These are phyloP conservation scores for Xiphophorus couchianus DNA, from an alignment of 2,113 vertebrate genomes.

Conservation along the genomic window DNA sequence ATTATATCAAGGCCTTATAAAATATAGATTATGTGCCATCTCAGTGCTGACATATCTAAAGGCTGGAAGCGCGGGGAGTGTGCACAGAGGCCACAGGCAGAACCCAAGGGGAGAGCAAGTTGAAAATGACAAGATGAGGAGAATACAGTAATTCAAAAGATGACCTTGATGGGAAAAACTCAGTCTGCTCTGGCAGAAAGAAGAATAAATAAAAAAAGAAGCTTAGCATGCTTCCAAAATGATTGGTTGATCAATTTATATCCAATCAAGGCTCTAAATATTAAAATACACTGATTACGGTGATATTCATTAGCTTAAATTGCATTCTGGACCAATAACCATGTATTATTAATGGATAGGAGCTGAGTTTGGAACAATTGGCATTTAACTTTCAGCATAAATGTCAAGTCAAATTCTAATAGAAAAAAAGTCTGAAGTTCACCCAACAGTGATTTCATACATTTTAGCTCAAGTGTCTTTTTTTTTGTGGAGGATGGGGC, in stretches of 20 bases:
- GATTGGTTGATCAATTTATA: conserved; percentile 49
- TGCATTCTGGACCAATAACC: conserved; percentile 55
- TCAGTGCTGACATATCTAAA: conserved; percentile 67
- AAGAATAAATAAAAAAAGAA: conserved; percentile 6
- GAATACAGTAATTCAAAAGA: conserved; percentile 35
- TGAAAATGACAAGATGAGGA: conserved; percentile 53
- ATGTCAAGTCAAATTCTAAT: conserved; percentile 64
- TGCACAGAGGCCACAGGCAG: conserved; percentile 32
- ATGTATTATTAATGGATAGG: conserved; percentile 64
- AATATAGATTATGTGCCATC: conserved; percentile 81
- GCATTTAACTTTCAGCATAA: conserved; percentile 67
- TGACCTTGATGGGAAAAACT: conserved; percentile 59
- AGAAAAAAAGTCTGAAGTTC: conserved; percentile 54
- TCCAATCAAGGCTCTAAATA: conserved; percentile 60
- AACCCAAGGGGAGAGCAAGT: conserved; percentile 50
- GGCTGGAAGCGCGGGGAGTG: conserved; percentile 48
- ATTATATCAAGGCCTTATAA: conserved; percentile 80
- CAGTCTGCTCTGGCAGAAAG: not conserved
- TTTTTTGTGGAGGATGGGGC: not conserved
- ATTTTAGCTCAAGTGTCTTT: conserved; percentile 37
- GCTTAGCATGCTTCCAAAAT: not conserved
- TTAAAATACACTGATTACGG: conserved; percentile 54
- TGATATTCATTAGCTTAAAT: conserved; percentile 54
- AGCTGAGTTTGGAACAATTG: conserved; percentile 63
- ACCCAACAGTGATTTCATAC: conserved; percentile 52